phyloP scores from a whole-genome alignment of 2,113 vertebrate genomes.

The Nothoprocta pentlandii region DNA sequence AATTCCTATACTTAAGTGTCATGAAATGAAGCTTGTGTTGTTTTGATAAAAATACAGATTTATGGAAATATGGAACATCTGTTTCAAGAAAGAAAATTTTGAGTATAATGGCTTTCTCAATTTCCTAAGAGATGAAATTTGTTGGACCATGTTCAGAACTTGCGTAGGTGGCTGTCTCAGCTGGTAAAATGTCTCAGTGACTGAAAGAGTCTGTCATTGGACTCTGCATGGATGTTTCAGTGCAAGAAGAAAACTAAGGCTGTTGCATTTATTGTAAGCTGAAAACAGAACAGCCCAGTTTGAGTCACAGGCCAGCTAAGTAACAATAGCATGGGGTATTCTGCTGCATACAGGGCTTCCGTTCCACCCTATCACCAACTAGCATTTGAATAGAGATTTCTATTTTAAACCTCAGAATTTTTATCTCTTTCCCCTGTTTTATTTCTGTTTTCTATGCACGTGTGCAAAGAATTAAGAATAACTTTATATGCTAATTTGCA shows the following conservation, averaged over 20 bases:
- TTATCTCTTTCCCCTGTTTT: neutral
- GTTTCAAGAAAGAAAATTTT: slow-evolving; percentile 40
- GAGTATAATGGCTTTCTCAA: slow-evolving; percentile 43
- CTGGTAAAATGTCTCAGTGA: slow-evolving; percentile 2
- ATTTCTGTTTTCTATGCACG: neutral
- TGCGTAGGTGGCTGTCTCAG: slow-evolving; percentile 51
- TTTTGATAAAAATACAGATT: slow-evolving; percentile 75
- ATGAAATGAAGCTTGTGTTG: slow-evolving; percentile 65
- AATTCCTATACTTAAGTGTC: slow-evolving; percentile 77
- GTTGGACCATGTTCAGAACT: slow-evolving; percentile 21
- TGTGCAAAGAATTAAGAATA: neutral
- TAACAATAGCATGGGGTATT: neutral
- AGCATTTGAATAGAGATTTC: neutral
- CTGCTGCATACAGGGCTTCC: neutral
- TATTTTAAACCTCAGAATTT: neutral
- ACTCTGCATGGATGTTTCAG: neutral
- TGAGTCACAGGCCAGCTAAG: neutral
- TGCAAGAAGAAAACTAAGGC: neutral
- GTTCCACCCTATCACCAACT: neutral
- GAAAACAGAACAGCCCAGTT: neutral
- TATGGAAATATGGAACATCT: slow-evolving; percentile 53
- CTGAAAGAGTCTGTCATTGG: slow-evolving; percentile 15
- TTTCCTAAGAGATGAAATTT: slow-evolving; percentile 29
- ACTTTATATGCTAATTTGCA: neutral
- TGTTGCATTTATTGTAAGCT: slow-evolving; percentile 8